Evolutionary conservation across 2,888 invertebrate genomes (phyloP), one percentile per base, ranked within the genome.

Genomic region (Himalopsyche anomala): DNA sequence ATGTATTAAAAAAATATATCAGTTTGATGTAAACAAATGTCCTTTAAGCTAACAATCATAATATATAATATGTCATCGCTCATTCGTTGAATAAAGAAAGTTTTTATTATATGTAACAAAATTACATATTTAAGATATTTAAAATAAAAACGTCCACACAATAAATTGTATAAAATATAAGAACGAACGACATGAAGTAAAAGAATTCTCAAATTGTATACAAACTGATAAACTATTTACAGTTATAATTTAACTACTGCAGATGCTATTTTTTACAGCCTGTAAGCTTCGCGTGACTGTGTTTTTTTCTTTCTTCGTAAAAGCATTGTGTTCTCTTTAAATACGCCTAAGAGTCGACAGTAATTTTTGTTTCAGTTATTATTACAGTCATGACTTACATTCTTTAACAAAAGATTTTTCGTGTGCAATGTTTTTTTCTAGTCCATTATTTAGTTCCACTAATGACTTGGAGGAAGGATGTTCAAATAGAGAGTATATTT

Each of bases 311-410:
- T 62, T 62, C 19, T 19, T 62, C 6, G 19, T 19, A 28, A 28
- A 62, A 19, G 19, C 62, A 19, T 62, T 62, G 62, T 62, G 62
- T 62, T 28, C 62, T 62, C 19, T 62, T 62, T 62, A 62, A 62
- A 62, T 62, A 62, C 62, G 62, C 19, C 62, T 62, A 4, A 62
- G 19, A 62, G 62, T 62, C 62, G 62, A 62, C 62, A 62, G 62
- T 62, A 62, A 62, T 62, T 62, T 62, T 62, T 62, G 62, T 62
- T 62, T 62, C 62, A 62, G 62, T 62, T 62, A 62, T 62, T 62
- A 62, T 62, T 62, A 19, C 62, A 62, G 62, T 62, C 62, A 62
- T 62, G 62, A 62, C 62, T 62, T 62, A 62, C 62, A 62, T 62
- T 62, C 28, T 28, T 62, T 28, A 62, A 62, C 62, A 62, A 62